A percentile compares a stretch with the other conserved stretches of the same genome.
Conservation (phyloP, 2,797 vertebrate genomes). For the Spinus olivaceus region DNA sequence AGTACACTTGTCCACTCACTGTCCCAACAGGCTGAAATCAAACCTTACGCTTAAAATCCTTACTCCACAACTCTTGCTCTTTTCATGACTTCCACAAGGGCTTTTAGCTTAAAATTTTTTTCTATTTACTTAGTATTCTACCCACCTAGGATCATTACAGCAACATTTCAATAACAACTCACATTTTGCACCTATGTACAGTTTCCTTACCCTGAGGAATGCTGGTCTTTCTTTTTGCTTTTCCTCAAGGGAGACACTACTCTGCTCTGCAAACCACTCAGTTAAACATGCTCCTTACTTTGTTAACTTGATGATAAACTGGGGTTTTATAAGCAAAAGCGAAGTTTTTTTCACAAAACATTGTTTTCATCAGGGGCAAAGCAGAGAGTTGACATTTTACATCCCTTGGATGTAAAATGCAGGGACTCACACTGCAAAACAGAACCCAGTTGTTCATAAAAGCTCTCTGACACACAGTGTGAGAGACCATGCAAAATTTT, state of each 20-base stretch:
- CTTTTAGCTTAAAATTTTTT: background rate
- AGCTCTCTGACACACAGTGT: background rate
- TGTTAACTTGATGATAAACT: background rate
- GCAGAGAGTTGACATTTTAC: background rate
- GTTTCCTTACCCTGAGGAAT: background rate
- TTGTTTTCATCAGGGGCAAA: background rate
- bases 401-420: background rate
- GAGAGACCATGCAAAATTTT: background rate
- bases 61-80: background rate
- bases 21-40: background rate
- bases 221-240: background rate
- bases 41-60: background rate
- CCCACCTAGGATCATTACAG: background rate
- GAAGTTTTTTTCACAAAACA: background rate
- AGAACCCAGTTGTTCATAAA: background rate
- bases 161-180: background rate
- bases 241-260: background rate
- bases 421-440: background rate
- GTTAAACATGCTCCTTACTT: background rate
- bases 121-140: background rate
- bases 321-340: background rate
- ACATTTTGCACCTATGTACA: background rate
- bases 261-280: background rate
- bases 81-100: background rate
- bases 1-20: accelerated